Evolutionary conservation across 1,140 invertebrate genomes (phyloP), one percentile per base, ranked within the genome.

Genomic region (Drosophila ercepeae): DNA sequence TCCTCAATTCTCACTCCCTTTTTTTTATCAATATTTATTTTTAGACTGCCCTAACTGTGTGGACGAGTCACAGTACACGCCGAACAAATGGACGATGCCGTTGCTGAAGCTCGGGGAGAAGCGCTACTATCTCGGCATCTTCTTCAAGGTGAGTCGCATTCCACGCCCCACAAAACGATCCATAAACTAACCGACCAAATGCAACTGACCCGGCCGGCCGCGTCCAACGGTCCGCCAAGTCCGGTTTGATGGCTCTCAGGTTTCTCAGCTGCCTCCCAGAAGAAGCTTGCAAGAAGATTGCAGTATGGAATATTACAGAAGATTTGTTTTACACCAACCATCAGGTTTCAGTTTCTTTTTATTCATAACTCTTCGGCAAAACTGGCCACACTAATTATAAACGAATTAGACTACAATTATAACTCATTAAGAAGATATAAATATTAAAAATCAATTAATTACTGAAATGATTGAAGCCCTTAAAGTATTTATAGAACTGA

Each of bases 91-190:
- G 96, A 96, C 95, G 13, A 97, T 97, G 96, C 97, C 96, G 7
- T 92, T 97, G 39, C 92, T 97, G 64, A 96, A 96, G 90, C 94
- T 96, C 19, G 96, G 96, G 14, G 95, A 97, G 83, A 97, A 97
- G 90, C 92, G 95, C 89, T 97, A 97, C 90, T 97, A 97, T 91
- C 92, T 97, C 65, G 96, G 96, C 89, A 97, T 97, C 90, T 97
- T 97, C 92, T 97, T 97, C 92, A 97, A 97, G 95, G 96, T 97
- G 94, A 93, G 86, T 76, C 8, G 57, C 89, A 89, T 91, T 90
- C 88, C 72, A 52, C 46, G 42, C 61, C 44, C 69, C 71, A 59
- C 68, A 67, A 60, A 60, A 74, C 52, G 75, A 68, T 69, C 65
- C 55, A 57, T 53, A 67, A 58, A 65, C 59, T 54, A 14, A 48